phyloP scores from a whole-genome alignment of 92 coral and sea anemone genomes.

The Umimayanthus kanabou region DNA sequence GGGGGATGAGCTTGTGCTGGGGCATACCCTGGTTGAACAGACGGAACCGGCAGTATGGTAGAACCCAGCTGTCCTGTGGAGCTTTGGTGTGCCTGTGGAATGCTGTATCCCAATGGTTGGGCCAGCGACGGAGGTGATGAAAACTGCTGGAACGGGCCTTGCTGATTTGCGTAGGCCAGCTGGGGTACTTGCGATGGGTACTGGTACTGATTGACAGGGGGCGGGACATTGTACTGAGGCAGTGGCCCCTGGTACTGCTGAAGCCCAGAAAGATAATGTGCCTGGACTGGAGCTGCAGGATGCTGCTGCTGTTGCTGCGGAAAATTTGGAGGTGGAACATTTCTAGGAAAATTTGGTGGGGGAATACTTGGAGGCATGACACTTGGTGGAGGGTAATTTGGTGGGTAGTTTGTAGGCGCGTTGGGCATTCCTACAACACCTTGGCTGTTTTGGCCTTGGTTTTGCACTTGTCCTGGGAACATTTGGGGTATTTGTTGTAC shows the following conservation, averaged over 20 bases:
- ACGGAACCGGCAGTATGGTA: conserved; percentile 1
- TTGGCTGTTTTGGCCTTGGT: conserved; percentile 13
- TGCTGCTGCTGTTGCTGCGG: conserved; percentile 57
- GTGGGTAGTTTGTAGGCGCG: conserved; percentile 23
- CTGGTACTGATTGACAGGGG: conserved; percentile 39
- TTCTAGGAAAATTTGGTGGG: conserved; percentile 70
- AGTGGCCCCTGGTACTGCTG: conserved; percentile 66
- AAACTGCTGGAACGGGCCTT: conserved; percentile 57
- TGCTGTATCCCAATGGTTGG: conserved; percentile 23
- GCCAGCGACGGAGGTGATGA: conserved; percentile 44
- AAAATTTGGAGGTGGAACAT: conserved; percentile 80
- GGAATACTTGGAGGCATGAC: conserved; percentile 76
- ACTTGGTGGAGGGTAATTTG: conserved; percentile 54
- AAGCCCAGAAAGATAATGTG: conserved; percentile 22
- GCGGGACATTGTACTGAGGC: conserved; percentile 46
- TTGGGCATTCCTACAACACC: conserved; percentile 28
- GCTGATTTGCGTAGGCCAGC: conserved; percentile 32
- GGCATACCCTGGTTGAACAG: conserved; percentile 5
- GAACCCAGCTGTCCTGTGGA: conserved; percentile 9
- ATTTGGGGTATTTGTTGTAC: conserved; percentile 24
- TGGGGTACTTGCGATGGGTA: conserved; percentile 27
- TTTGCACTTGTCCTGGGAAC: conserved; percentile 21
- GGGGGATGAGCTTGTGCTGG: conserved; percentile 24
- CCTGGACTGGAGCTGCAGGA: conserved; percentile 11
- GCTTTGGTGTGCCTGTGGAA: conserved; percentile 13